Evolutionary conservation across 2,888 invertebrate genomes (phyloP), one percentile per base, ranked within the genome.

Genomic region (Diaprepes abbreviatus): DNA sequence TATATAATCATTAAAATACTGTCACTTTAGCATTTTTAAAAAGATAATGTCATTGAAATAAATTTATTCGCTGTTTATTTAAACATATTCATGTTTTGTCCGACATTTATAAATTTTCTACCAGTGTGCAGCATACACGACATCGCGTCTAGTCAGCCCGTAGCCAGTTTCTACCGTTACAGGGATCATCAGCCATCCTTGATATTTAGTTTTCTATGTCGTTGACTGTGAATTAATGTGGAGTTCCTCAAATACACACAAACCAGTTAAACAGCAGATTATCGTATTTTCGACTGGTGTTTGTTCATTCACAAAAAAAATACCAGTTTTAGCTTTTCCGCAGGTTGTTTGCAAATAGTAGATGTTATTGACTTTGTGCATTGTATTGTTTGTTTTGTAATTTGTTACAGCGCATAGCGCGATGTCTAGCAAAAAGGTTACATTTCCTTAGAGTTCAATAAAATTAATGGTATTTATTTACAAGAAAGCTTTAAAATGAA

Each of bases 161-260:
- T 28, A 12, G 16, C 17, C 19, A 1, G 12, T 35, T 40, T 58
- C 19, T 43, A 58, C 58, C 16, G 58, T 58, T 58, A 58, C 31
- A 52, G 62, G 65, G 48, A 57, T 48, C 50, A 65, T 65, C 48
- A 65, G 36, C 57, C 43, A 45, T 64, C 62, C 62, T 63, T 63
- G 62, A 63, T 63, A 63, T 63, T 52, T 50, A 36, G 12, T 19
- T 1, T 19, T 24, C 21, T 24, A 24, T 31, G 38, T 52, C 38
- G 64, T 43, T 57, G 58, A 58, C 58, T 40, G 43, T 12, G 28
- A 38, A 58, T 58, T 58, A 40, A 58, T 58, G 58, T 58, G 31
- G 58, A 43, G 58, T 58, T 58, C 58, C 43, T 58, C n/a, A 45
- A 65, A 54, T 58, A 40, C 57, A 35, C 28, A 38, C 12, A 48